These are phyloP conservation scores for Drosophila subobscura DNA, from an alignment of 1,140 invertebrate genomes.

Conservation along the genomic window DNA sequence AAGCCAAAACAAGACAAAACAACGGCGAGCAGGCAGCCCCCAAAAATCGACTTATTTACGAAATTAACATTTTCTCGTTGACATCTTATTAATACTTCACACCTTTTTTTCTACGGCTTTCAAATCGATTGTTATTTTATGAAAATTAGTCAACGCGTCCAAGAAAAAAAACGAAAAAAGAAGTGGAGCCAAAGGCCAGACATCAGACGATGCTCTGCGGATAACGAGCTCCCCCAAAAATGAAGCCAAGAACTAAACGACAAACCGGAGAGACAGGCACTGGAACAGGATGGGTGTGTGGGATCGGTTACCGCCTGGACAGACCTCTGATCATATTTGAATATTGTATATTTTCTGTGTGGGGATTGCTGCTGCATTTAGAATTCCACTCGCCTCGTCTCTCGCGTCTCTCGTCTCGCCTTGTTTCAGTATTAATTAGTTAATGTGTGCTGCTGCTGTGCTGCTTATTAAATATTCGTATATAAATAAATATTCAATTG, in stretches of 20 bases:
- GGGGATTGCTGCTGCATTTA: constrained; percentile 30
- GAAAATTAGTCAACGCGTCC: constrained; percentile 74
- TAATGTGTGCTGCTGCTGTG: constrained; percentile 41
- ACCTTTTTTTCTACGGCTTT: constrained; percentile 66
- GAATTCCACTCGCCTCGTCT: constrained; percentile 17
- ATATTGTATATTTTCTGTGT: constrained; percentile 13
- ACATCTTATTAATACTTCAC: constrained; percentile 82
- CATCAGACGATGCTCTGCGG: constrained; percentile 29
- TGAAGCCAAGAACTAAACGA: constrained; percentile 39
- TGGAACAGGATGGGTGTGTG: constrained; percentile 39
- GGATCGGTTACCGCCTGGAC: background rate
- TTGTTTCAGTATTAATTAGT: constrained; percentile 78
- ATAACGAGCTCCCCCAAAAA: constrained; percentile 33
- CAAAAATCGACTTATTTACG: constrained; percentile 65
- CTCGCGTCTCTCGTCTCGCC: no score
- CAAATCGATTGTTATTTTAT: constrained; percentile 80
- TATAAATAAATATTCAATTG: constrained; percentile 68
- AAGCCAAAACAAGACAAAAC: constrained; percentile 44
- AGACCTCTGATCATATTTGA: constrained; percentile 5
- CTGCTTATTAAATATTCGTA: constrained; percentile 55
- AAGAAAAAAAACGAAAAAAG: constrained; percentile 40
- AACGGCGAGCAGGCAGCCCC: constrained; percentile 32
- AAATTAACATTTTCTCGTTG: constrained; percentile 78
- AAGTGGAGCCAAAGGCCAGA: constrained; percentile 31
- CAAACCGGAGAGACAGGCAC: constrained; percentile 37